These are phyloP conservation scores for Dolichopus griseipennis DNA, from an alignment of 2,888 invertebrate genomes.

Conservation along the genomic window DNA sequence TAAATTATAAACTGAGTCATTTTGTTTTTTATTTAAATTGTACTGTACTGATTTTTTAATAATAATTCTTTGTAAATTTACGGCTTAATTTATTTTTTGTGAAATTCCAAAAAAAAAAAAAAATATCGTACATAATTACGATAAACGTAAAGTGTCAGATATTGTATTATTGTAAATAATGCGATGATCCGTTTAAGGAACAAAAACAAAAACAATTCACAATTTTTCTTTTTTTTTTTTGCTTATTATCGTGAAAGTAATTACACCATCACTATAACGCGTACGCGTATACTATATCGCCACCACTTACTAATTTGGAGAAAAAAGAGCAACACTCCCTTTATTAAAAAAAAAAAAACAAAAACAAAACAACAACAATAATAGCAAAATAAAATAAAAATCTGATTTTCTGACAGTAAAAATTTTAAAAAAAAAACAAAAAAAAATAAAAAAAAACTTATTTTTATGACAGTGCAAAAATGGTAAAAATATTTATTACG, in stretches of 20 bases:
- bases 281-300: no score
- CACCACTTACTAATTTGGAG: no score
- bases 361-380: not conserved
- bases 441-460: not conserved
- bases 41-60: no score
- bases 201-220: no score
- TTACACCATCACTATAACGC: not conserved
- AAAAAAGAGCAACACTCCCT: not conserved
- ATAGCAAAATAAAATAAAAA: not conserved
- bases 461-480: no score
- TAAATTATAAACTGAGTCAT: no score
- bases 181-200: not conserved
- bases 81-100: no score
- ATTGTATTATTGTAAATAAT: no score
- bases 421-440: not conserved
- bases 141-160: not conserved
- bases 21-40: no score
- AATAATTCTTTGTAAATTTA: no score
- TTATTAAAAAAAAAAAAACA: not conserved
- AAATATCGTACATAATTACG: no score
- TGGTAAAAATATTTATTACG: not conserved
- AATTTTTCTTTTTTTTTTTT: not conserved
- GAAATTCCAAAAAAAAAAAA: no score
- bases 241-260: not conserved
- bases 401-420: not conserved